Evolutionary conservation across 2,797 vertebrate genomes (phyloP).

Genomic region (Danio aesculapii): DNA sequence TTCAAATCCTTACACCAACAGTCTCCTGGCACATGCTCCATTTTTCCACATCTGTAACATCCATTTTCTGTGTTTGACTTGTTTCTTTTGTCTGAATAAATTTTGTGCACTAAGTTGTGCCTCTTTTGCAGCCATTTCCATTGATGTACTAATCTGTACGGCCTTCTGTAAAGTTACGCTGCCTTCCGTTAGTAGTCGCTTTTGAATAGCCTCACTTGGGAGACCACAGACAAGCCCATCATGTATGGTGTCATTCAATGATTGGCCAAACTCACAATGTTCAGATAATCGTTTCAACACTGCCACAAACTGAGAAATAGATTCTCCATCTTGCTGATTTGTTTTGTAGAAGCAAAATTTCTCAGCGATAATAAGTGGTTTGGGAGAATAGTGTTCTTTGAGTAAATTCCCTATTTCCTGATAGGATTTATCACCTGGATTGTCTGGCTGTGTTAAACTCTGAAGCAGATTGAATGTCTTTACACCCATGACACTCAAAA

Average conservation of each 20-base stretch:
- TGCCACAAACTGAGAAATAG: neutral
- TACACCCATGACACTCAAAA: no score
- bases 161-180: conserved; percentile 11
- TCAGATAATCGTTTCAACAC: neutral
- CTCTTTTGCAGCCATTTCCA: no score
- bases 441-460: no score
- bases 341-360: no score
- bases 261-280: neutral
- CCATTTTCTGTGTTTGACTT: neutral
- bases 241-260: neutral
- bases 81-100: neutral
- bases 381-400: no score
- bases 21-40: neutral
- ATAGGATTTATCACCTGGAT: no score
- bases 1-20: conserved; percentile 41
- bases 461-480: no score
- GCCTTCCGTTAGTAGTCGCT: neutral
- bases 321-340: neutral
- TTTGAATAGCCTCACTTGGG: conserved; percentile 13
- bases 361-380: no score
- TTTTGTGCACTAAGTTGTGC: neutral
- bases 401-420: no score
- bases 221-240: conserved; percentile 15
- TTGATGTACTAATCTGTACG: neutral
- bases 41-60: conserved; percentile 33